Evolutionary conservation across 2,113 vertebrate genomes (phyloP).

Genomic region (Dicentrarchus labrax): DNA sequence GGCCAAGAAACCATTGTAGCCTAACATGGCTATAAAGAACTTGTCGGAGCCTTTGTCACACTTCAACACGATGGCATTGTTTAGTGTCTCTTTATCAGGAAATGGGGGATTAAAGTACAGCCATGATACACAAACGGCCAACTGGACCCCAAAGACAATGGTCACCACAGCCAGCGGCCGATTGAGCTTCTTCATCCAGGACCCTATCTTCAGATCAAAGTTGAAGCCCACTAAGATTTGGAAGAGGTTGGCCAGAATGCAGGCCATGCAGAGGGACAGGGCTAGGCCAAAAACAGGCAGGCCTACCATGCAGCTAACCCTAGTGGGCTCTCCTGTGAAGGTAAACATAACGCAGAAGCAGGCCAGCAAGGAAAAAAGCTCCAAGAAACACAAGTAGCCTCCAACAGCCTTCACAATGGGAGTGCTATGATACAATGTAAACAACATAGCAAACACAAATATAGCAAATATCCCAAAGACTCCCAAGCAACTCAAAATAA

Average conservation of each 20-base stretch:
- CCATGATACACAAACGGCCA: conserved; percentile 66
- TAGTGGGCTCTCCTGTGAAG: conserved; percentile 50
- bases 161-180: conserved; percentile 47
- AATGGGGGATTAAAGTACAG: conserved; percentile 8
- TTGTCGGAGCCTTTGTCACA: conserved; percentile 7
- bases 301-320: conserved; percentile 17
- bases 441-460: conserved; percentile 48
- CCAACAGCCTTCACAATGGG: conserved; percentile 77
- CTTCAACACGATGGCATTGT: background rate
- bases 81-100: rapidly evolving
- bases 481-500: conserved; percentile 39
- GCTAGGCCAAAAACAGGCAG: conserved; percentile 68
- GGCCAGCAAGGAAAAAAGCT: conserved; percentile 67
- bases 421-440: conserved; percentile 57
- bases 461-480: conserved; percentile 44
- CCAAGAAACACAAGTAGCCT: conserved; percentile 70
- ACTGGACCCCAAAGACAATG: conserved; percentile 56
- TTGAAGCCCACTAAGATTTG: conserved; percentile 76
- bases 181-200: conserved; percentile 64
- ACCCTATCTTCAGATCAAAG: conserved; percentile 31
- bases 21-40: conserved; percentile 51
- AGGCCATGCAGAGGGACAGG: conserved; percentile 75
- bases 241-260: conserved; percentile 76
- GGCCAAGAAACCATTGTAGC: conserved; percentile 61
- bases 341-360: conserved; percentile 61